Conservation (phyloP, 1,140 invertebrate species). For the Musca vetustissima region DNA sequence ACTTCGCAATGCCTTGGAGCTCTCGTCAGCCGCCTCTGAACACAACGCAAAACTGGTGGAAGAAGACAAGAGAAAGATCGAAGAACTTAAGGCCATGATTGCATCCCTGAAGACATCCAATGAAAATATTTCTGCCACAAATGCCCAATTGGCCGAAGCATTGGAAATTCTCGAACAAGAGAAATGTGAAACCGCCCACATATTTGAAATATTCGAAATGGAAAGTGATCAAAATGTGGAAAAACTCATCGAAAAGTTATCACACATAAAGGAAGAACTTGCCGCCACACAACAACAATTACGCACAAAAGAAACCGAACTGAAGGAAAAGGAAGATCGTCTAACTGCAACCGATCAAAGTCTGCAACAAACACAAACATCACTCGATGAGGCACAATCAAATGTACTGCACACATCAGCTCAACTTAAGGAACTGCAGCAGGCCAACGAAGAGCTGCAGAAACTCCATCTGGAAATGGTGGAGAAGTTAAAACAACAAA, state of each 20-base stretch:
- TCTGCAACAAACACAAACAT: constrained; percentile 17
- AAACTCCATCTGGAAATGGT: background rate
- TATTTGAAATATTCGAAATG: constrained; percentile 53
- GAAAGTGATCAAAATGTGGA: constrained; percentile 47
- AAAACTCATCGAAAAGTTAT: constrained; percentile 41
- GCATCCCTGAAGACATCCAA: constrained; percentile 45
- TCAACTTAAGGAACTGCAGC: constrained; percentile 34
- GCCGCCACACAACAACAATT: constrained; percentile 8
- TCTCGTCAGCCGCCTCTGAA: constrained; percentile 37
- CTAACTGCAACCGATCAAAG: background rate
- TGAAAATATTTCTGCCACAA: constrained; percentile 46
- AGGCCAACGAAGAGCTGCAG: background rate
- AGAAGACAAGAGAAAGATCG: constrained; percentile 46
- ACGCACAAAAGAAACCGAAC: background rate
- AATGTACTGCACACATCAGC: constrained; percentile 9
- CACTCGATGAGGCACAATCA: constrained; percentile 12
- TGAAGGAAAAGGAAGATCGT: background rate
- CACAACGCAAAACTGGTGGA: constrained; percentile 41
- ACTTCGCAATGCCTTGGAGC: constrained; percentile 40
- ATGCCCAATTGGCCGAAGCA: constrained; percentile 43
- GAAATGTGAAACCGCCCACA: constrained; percentile 47
- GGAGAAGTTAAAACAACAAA: constrained; percentile 31
- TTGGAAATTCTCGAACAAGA: constrained; percentile 45
- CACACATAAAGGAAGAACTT: constrained; percentile 37
- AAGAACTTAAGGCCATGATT: constrained; percentile 39